These are phyloP conservation scores for Cygnus atratus DNA, from an alignment of 2,113 vertebrate genomes.

Conservation along the genomic window DNA sequence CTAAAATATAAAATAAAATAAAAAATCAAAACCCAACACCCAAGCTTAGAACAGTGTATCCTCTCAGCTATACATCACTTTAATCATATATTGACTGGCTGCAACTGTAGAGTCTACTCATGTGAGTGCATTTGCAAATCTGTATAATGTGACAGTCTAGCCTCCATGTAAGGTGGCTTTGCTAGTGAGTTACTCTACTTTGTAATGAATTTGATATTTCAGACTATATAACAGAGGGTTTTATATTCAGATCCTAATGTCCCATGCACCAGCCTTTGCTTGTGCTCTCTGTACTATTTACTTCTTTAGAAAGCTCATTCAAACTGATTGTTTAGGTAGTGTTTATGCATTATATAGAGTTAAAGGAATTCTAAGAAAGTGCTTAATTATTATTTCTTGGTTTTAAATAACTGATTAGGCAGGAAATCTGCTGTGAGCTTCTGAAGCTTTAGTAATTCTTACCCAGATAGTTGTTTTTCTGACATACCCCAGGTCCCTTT, in stretches of 20 bases:
- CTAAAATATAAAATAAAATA: background rate
- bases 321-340: background rate
- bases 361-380: background rate
- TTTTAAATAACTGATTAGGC: background rate
- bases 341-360: background rate
- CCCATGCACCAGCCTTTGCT: background rate
- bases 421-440: background rate
- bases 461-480: background rate
- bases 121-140: background rate
- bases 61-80: background rate
- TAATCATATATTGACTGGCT: background rate
- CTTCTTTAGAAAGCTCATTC: background rate
- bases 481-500: background rate
- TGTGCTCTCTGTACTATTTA: background rate
- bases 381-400: background rate
- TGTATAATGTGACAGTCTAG: background rate
- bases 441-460: background rate
- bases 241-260: background rate
- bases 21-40: background rate
- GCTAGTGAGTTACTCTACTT: background rate
- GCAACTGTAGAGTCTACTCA: background rate
- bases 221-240: background rate
- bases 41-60: background rate
- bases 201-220: background rate
- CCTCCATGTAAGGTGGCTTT: background rate